Base-by-base conservation (phyloP, 1,140 invertebrate species). In the Brachionus manjavacas region DNA sequence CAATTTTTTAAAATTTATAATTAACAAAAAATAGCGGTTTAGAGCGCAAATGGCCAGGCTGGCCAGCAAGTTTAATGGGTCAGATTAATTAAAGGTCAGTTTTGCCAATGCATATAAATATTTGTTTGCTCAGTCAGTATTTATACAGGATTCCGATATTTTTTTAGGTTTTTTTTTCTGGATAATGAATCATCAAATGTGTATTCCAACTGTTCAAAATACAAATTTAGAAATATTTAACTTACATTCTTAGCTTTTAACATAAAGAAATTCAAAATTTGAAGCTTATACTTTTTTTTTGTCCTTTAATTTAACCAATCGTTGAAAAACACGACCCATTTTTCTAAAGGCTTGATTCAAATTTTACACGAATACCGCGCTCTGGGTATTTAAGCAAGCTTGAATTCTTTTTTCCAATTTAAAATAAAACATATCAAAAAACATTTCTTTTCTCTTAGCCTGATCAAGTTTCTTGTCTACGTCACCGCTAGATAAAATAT, bases 251-350 rank as follows among this genome's bases (percentile, higher is more conserved):
- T 35, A 31, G 23, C 12, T 68, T 68, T 68, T 68, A 31, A 14
- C 25, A 68, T 41, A 39, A 41, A 72, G n/a, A 72, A 72, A 41
- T 41, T 20, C 31, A 72, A 72, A 16, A 72, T 20, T 41, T 72
- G 11, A 39, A 39, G 68, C 28, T 72, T 20, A 39, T 39, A n/a
- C 35, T 41, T 72, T 31, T 35, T 72, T 72, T 72, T 72, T 72
- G 68, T 72, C 68, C 68, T 72, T 41, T 43, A 72, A 72, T 41
- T 39, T 20, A 72, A 41, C 68, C 68, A 72, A 72, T 72, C 35
- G 43, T 41, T 20, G 12, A 9, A 72, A 41, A 72, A 72, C 68
- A 72, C 68, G 68, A 72, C 16, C 25, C 25, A 31, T n/a, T 11
- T 68, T 68, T 12, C 9, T 4, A 8, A 14, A 25, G 6, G 12